Evolutionary conservation across 2,797 vertebrate species (phyloP).

Genomic region (Macroramphosus scolopax): DNA sequence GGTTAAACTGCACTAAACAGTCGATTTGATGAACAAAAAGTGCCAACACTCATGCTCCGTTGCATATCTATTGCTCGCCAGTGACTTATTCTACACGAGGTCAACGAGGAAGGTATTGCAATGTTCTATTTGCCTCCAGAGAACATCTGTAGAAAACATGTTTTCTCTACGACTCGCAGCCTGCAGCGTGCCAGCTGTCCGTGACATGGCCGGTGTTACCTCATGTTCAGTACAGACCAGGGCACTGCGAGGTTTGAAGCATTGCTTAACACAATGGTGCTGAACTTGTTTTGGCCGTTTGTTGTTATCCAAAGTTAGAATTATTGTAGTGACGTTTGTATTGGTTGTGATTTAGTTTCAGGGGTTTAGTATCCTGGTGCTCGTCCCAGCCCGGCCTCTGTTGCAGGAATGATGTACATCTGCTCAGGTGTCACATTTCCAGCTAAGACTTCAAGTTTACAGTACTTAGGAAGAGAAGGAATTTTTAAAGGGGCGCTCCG

Average conservation of each 20-base stretch:
- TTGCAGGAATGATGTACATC: no score
- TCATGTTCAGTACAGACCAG: slow-evolving; percentile 31
- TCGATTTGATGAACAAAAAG: slow-evolving; percentile 1
- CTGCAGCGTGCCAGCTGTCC: slow-evolving; percentile 39
- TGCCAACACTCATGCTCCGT: slow-evolving; percentile 6
- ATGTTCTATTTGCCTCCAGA: slow-evolving; percentile 58
- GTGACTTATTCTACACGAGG: slow-evolving; percentile 32
- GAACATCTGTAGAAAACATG: slow-evolving; percentile 67
- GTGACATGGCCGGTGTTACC: slow-evolving; percentile 44
- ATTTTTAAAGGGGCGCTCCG: no score
- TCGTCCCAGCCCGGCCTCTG: no score
- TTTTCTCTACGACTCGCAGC: slow-evolving; percentile 55
- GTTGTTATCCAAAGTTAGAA: not conserved
- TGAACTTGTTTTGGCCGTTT: not conserved
- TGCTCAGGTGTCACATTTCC: no score
- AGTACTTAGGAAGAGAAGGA: no score
- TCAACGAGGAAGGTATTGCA: slow-evolving; percentile 48
- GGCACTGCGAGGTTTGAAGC: slow-evolving; percentile 27
- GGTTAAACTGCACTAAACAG: slow-evolving; percentile 1
- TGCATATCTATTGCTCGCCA: slow-evolving; percentile 21
- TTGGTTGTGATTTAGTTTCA: no score
- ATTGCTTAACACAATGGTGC: slow-evolving; percentile 39
- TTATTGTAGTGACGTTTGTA: no score
- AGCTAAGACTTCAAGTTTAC: no score
- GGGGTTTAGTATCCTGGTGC: no score